Evolutionary conservation across 2,797 vertebrate genomes (phyloP), one percentile per base, ranked within the genome.

Genomic region (Mallotus villosus): DNA sequence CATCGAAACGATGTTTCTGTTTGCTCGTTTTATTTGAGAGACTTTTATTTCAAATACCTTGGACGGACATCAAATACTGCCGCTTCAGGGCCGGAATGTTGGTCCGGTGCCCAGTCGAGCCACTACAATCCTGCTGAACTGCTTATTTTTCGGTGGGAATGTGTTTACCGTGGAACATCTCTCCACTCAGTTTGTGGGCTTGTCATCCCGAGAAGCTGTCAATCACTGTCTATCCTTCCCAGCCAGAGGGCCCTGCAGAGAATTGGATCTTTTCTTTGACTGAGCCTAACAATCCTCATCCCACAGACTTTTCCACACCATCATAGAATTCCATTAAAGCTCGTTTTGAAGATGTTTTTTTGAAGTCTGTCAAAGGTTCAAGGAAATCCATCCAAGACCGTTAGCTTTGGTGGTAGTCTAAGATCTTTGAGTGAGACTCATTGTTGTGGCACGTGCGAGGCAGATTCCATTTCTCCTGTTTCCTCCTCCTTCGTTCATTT

Each of bases 161-260:
- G 27, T 82, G 78, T 87, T 86, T 83, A 64, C 73, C 75, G 72
- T 70, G 46, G 72, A 60, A 60, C 73, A 57, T 81, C 65, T 83
- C 69, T 74, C 67, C 83, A 78, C 63, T 34, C 57, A 76, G 69
- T 79, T 70, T 77, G 68, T 55, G 74, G 77, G 81, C 62, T 83
- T 84, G 81, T 88, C 86, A 80, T 87, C 79, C 82, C 32, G 4
- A 78, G 72, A 77, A 41, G 71, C 86, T 89, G 90, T 89, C 90
- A 91, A 74, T 92, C 87, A 90, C 67, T 32, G 67, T 77, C 76
- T 59, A 2, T 74, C 74, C 72, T 74, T 51, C 72, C 73, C 74
- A 73, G 76, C 77, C 72, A 76, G 73, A 69, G 79, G 76, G 78
- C 76, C 21, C 78, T 14, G 57, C 61, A 37, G 72, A 85, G 78